Evolutionary conservation across 2,113 vertebrate species (phyloP), one percentile per base, ranked within the genome.

Genomic region (Dinomys branickii): DNA sequence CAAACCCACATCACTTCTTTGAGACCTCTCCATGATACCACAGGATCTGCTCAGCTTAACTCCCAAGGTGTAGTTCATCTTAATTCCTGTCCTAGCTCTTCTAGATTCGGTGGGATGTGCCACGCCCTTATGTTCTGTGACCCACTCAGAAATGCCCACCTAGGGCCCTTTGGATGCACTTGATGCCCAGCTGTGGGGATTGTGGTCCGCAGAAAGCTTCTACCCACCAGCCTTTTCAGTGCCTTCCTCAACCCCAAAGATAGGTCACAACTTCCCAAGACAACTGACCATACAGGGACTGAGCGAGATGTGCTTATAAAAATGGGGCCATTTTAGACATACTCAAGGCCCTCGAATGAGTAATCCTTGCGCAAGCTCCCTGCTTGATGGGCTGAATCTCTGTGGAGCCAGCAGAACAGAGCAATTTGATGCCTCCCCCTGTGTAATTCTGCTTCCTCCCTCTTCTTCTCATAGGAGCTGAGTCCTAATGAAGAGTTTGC

Each of bases 101-200:
- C 44, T 78, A 52, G 35, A 94, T 9, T 16, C 1, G 1, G 17
- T 33, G n/a, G 38, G 24, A n/a, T 2, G 47, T 0, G 0, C 14
- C 38, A 28, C 16, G 12, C 63, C 35, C 54, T 65, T 24, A 44
- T 14, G 47, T 12, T 8, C n/a, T 71, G 12, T 41, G 47, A 35
- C 54, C 67, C 67, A 54, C 61, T 30, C 0, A 9, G 26, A 90
- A 58, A 67, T 35, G 30, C 7, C 17, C n/a, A 69, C 12, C 19
- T 24, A 8, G 35, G 5, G 2, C 54, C 65, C 58, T 14, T 47
- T 56, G 10, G 56, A 91, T 73, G 33, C 33, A 78, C 14, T 6
- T 20, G 20, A 50, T n/a, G 33, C 22, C 50, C 52, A 13, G 12
- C 5, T 78, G 5, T 28, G 26, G 2, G 5, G 4, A 10, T 1